Evolutionary conservation across 2,113 vertebrate species (phyloP).

Genomic region (Alethe castanea): DNA sequence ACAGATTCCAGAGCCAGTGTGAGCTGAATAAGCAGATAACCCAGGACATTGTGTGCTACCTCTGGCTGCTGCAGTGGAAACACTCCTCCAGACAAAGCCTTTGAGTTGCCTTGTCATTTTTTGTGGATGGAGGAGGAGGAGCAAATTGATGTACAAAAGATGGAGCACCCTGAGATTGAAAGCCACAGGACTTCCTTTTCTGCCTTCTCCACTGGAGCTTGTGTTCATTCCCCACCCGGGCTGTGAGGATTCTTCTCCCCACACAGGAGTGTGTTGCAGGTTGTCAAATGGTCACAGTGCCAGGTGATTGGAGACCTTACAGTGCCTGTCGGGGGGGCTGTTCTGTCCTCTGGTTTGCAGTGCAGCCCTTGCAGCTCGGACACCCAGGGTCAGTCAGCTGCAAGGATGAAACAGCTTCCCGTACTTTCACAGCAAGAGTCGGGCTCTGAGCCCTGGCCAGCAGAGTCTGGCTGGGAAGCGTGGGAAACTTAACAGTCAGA

Average conservation of each 20-base stretch:
- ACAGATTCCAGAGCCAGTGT: not conserved
- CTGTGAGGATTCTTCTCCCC: not conserved
- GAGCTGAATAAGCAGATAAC: not conserved
- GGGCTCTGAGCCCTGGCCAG: conserved; percentile 34
- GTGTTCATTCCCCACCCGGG: not conserved
- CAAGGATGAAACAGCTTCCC: conserved; percentile 33
- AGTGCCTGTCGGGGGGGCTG: not conserved
- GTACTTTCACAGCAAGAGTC: conserved; percentile 18
- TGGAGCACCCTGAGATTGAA: not conserved
- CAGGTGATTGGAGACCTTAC: not conserved
- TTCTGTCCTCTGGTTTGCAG: not conserved
- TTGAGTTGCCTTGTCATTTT: not conserved
- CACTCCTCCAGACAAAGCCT: not conserved
- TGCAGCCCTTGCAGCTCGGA: not conserved
- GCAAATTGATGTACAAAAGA: not conserved
- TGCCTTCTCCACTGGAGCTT: not conserved
- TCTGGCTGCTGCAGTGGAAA: not conserved
- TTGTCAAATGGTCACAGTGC: not conserved
- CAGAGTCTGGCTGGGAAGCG: conserved; percentile 45
- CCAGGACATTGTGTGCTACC: not conserved
- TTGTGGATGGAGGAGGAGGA: not conserved
- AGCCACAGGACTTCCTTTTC: not conserved
- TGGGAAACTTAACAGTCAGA: conserved; percentile 69
- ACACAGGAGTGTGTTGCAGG: not conserved
- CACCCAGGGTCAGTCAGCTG: not conserved